phyloP scores from a whole-genome alignment of 2,113 vertebrate species.

The Synchiropus splendidus region DNA sequence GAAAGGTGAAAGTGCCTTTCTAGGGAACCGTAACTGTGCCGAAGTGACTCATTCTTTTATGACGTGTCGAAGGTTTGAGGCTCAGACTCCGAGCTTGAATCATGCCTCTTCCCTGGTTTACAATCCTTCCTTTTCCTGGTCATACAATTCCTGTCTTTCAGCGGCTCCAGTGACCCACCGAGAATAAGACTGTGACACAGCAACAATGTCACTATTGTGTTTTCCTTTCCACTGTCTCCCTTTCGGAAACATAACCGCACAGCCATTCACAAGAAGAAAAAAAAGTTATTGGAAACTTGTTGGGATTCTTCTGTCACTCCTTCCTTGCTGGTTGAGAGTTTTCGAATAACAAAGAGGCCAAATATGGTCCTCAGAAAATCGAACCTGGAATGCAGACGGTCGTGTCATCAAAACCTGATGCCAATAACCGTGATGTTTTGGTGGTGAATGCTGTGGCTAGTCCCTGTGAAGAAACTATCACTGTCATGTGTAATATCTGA shows the following conservation, averaged over 20 bases:
- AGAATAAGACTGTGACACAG: conserved; percentile 19
- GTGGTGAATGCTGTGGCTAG: too few species aligned
- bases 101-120: conserved; percentile 16
- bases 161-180: conserved; percentile 22
- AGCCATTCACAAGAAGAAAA: conserved; percentile 21
- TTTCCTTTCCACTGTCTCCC: conserved; percentile 29
- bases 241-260: conserved; percentile 46
- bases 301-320: conserved; percentile 21
- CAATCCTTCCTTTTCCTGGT: conserved; percentile 16
- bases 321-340: conserved; percentile 2
- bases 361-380: too few species aligned
- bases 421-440: too few species aligned
- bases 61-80: conserved; percentile 11
- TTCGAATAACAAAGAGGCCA: conserved; percentile 1
- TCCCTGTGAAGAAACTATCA: too few species aligned
- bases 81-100: too few species aligned
- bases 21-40: not conserved
- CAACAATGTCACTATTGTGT: conserved; percentile 64
- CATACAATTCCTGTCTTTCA: conserved; percentile 44
- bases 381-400: too few species aligned
- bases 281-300: conserved; percentile 29
- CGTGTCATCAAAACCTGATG: too few species aligned
- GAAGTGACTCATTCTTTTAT: conserved; percentile 10
- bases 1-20: not conserved
- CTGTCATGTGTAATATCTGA: too few species aligned